Conservation (phyloP, 2,113 vertebrate species). For the Anoura caudifer region DNA sequence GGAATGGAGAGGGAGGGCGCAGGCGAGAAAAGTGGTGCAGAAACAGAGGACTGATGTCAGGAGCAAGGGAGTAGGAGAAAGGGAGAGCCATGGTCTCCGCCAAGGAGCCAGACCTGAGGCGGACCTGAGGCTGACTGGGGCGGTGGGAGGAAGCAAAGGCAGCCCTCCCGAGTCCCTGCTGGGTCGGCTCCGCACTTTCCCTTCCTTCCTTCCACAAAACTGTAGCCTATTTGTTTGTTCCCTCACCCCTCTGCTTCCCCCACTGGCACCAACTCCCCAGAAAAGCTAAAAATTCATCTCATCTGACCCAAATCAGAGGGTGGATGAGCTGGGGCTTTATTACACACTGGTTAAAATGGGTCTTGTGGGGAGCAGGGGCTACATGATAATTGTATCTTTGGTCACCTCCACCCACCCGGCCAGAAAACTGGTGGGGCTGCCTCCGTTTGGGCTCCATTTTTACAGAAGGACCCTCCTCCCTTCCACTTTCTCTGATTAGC, state of each 20-base stretch:
- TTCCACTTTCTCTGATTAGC: not conserved
- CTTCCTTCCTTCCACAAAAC: not conserved
- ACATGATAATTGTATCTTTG: slow-evolving; percentile 43
- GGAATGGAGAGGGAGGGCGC: not conserved
- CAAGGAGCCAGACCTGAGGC: not conserved
- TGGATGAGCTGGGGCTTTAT: slow-evolving; percentile 45
- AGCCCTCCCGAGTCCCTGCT: not conserved
- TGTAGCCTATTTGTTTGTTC: not conserved
- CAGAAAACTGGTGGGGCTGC: not conserved
- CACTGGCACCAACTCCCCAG: slow-evolving; percentile 64
- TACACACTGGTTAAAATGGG: not conserved
- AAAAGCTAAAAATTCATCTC: slow-evolving; percentile 92
- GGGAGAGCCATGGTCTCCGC: not conserved
- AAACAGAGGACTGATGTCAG: accelerated
- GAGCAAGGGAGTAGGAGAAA: not conserved
- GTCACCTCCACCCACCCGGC: slow-evolving; percentile 54
- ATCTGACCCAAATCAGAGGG: slow-evolving; percentile 79
- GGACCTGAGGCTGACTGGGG: too few species aligned
- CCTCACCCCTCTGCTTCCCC: not conserved
- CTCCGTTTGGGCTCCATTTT: not conserved
- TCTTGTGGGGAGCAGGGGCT: slow-evolving; percentile 61
- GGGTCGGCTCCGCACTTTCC: not conserved
- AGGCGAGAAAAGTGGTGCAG: not conserved
- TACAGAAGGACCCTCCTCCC: not conserved
- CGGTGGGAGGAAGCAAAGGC: not conserved